phyloP scores from a whole-genome alignment of 1,140 invertebrate species.

The Caenorhabditis inopinata region DNA sequence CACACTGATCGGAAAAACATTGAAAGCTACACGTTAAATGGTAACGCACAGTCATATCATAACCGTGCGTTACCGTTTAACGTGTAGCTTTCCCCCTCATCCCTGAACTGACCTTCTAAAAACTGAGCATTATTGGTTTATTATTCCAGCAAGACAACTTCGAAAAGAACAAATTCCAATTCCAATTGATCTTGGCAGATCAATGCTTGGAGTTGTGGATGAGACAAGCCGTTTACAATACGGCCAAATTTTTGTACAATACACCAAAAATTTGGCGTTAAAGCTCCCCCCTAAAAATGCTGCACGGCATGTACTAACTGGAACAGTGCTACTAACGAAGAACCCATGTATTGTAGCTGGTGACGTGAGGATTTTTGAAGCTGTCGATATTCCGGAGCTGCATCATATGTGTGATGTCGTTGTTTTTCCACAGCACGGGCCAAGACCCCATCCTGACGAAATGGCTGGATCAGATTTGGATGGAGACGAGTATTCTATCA shows the following conservation, averaged over 20 bases:
- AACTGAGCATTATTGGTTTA: too few relatives aligned
- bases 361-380: conserved; percentile 63
- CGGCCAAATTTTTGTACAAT: conserved; percentile 61
- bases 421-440: conserved; percentile 65
- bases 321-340: conserved; percentile 59
- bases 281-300: conserved; percentile 29
- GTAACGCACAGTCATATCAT: too few relatives aligned
- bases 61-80: too few relatives aligned
- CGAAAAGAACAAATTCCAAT: conserved; percentile 59
- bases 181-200: conserved; percentile 54
- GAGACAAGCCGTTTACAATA: conserved; percentile 58
- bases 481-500: conserved; percentile 65
- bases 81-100: too few relatives aligned
- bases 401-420: conserved; percentile 65
- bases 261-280: conserved; percentile 48
- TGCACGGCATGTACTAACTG: background rate
- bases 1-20: too few relatives aligned
- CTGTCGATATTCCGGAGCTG: conserved; percentile 61
- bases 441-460: conserved; percentile 66
- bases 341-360: conserved; percentile 66
- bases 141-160: conserved; percentile 42
- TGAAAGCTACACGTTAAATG: too few relatives aligned
- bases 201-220: conserved; percentile 63
- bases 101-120: too few relatives aligned
- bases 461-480: conserved; percentile 66